These are phyloP conservation scores for Hydriomena furcata DNA, from an alignment of 2,888 invertebrate species.

Conservation along the genomic window DNA sequence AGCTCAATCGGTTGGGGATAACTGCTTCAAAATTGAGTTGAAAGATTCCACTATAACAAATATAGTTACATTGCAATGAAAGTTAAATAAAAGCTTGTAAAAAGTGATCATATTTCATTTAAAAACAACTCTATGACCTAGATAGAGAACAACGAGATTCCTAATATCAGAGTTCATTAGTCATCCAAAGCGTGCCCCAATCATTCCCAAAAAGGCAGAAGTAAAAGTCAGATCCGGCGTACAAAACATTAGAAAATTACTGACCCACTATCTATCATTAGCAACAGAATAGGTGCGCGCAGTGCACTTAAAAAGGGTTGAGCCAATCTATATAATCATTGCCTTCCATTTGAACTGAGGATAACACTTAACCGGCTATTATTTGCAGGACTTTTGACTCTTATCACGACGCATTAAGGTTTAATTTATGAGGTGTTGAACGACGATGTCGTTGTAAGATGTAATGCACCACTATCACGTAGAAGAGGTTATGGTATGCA, in stretches of 20 bases:
- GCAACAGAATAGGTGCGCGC: constrained; percentile 13
- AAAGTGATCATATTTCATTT: too few species aligned
- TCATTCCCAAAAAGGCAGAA: constrained; percentile 28
- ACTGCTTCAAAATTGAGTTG: too few species aligned
- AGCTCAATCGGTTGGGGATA: too few species aligned
- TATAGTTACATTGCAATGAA: too few species aligned
- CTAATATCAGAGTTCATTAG: constrained; percentile 2
- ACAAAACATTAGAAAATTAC: constrained; percentile 21
- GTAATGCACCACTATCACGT: constrained; percentile 3
- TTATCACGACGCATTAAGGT: neutral
- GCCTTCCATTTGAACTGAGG: constrained; percentile 18
- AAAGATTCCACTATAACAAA: too few species aligned
- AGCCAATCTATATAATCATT: constrained; percentile 21
- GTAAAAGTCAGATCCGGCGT: constrained; percentile 38
- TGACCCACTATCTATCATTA: constrained; percentile 10
- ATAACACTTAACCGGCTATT: constrained; percentile 13
- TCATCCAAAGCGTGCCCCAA: constrained; percentile 5
- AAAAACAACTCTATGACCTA: too few species aligned
- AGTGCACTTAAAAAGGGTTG: constrained; percentile 18
- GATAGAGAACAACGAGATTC: too few species aligned
- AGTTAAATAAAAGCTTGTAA: too few species aligned
- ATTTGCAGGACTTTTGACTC: neutral
- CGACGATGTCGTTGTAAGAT: neutral
- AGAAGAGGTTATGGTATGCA: neutral
- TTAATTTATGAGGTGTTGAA: neutral